These are phyloP conservation scores for Colossoma macropomum DNA, from an alignment of 2,113 vertebrate species.

Conservation along the genomic window DNA sequence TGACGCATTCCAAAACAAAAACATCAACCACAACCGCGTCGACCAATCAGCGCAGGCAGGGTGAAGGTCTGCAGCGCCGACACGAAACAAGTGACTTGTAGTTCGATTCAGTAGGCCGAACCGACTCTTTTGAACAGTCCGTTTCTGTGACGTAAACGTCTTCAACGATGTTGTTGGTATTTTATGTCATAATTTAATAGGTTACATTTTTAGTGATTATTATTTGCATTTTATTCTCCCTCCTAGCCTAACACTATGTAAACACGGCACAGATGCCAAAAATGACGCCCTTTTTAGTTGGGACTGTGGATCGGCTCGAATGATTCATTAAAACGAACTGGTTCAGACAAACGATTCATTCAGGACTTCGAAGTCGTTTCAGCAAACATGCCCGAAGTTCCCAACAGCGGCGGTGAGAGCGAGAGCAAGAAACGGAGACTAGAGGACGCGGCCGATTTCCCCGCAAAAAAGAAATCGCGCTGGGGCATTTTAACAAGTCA, in stretches of 20 bases:
- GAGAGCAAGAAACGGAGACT: constrained; percentile 74
- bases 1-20: background rate
- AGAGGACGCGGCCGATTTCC: constrained; percentile 68
- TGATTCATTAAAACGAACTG: background rate
- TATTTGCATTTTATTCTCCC: too few species aligned
- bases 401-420: constrained; percentile 54
- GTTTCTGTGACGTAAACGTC: too few species aligned
- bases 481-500: constrained; percentile 96
- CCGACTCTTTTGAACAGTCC: background rate
- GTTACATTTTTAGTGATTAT: too few species aligned
- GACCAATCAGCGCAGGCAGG: background rate
- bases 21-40: background rate
- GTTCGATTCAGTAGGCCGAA: background rate
- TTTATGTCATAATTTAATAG: too few species aligned
- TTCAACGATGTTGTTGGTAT: too few species aligned
- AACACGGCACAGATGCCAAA: background rate
- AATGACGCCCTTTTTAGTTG: background rate
- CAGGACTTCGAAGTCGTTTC: background rate
- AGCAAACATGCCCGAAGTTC: constrained; percentile 76
- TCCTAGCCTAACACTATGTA: background rate
- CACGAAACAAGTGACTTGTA: background rate
- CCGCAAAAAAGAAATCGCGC: constrained; percentile 81
- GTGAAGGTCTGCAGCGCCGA: too few species aligned
- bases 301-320: background rate
- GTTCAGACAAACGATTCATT: background rate